phyloP scores from a whole-genome alignment of 2,797 vertebrate species.

The Sitta carolinensis region DNA sequence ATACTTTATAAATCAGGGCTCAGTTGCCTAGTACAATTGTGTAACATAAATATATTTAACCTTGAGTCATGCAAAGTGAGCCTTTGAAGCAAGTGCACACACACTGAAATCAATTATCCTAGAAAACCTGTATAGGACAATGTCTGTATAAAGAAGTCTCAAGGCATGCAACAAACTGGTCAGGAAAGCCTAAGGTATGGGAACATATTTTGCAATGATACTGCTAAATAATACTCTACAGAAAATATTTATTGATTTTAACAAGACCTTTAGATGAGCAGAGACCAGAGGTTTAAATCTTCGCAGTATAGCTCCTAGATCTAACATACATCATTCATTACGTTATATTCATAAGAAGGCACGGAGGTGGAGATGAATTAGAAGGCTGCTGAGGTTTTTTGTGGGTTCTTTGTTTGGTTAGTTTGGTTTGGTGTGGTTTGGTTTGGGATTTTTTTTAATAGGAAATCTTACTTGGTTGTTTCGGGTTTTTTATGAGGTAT shows the following conservation, averaged over 20 bases:
- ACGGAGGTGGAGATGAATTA: background rate
- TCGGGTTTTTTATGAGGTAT: background rate
- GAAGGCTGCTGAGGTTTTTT: background rate
- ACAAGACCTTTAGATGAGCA: background rate
- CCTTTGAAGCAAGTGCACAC: background rate
- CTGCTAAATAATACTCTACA: background rate
- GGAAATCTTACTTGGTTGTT: background rate
- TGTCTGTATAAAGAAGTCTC: slow-evolving; percentile 27
- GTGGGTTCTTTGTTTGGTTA: no score
- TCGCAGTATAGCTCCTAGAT: background rate
- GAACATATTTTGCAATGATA: slow-evolving; percentile 17
- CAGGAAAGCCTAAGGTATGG: background rate
- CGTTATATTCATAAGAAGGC: background rate
- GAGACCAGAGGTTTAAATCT: background rate
- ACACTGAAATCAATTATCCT: slow-evolving; percentile 34
- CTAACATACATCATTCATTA: background rate
- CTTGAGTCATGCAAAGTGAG: slow-evolving; percentile 42
- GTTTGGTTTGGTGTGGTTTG: background rate
- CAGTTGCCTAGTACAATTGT: background rate
- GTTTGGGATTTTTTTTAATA: no score
- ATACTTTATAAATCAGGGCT: slow-evolving; percentile 20
- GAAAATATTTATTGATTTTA: background rate
- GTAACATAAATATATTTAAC: slow-evolving; percentile 41
- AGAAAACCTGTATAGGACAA: background rate
- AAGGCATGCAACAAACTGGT: background rate